Conservation (phyloP, 2,888 invertebrate genomes). For the Chouioia cunea region DNA sequence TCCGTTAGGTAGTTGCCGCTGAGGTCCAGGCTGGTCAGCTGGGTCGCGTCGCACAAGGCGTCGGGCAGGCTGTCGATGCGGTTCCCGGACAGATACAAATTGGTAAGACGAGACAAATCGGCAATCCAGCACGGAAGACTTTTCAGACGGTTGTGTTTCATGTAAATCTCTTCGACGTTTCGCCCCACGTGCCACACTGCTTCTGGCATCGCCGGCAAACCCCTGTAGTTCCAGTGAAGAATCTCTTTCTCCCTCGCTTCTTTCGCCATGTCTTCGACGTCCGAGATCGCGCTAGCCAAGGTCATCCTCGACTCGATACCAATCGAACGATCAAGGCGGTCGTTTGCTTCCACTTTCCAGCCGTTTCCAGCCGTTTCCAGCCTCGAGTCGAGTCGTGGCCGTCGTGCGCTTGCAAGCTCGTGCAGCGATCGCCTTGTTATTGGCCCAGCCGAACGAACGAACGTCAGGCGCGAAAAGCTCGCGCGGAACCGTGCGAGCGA, state of each 20-base stretch:
- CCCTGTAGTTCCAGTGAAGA: constrained; percentile 68
- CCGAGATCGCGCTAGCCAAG: constrained; percentile 38
- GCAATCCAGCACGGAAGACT: constrained; percentile 59
- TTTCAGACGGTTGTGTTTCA: constrained; percentile 65
- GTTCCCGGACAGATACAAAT: constrained; percentile 63
- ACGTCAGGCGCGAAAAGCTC: too few species aligned
- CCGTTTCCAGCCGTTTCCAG: too few species aligned
- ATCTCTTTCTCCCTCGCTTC: constrained; percentile 64
- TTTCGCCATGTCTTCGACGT: constrained; percentile 59
- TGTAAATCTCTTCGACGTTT: constrained; percentile 65
- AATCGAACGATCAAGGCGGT: too few species aligned
- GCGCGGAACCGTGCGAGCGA: too few species aligned
- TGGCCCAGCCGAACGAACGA: too few species aligned
- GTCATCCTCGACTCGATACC: too few species aligned
- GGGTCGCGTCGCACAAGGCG: constrained; percentile 55
- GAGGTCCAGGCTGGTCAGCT: constrained; percentile 59
- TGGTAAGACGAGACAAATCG: constrained; percentile 60
- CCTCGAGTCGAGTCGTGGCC: too few species aligned
- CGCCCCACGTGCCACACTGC: constrained; percentile 58
- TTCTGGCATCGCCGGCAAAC: constrained; percentile 61
- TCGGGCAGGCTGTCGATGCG: constrained; percentile 56
- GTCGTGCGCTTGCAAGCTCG: too few species aligned
- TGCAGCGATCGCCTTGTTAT: too few species aligned
- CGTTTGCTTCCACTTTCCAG: too few species aligned
- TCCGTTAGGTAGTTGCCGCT: constrained; percentile 56